Evolutionary conservation across 2,888 invertebrate genomes (phyloP).

Genomic region (Drosophila crucigera): DNA sequence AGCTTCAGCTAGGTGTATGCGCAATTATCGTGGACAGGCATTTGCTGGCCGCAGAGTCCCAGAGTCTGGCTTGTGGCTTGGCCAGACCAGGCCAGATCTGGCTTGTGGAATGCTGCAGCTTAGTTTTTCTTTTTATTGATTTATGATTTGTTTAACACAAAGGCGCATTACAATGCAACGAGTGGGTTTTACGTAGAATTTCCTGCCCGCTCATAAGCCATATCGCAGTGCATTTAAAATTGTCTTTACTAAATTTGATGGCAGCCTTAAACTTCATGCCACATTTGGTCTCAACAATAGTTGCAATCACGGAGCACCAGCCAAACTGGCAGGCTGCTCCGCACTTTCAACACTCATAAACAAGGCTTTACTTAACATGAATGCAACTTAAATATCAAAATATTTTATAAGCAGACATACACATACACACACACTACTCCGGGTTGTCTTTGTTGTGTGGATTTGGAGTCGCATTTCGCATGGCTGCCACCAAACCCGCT

Average conservation of each 20-base stretch:
- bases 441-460: constrained; percentile 39
- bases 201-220: constrained; percentile 68
- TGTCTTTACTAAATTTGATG: constrained; percentile 81
- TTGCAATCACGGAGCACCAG: constrained; percentile 73
- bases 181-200: constrained; percentile 77
- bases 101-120: constrained; percentile 73
- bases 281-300: constrained; percentile 80
- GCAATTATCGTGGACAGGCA: constrained; percentile 77
- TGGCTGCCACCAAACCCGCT: constrained; percentile 36
- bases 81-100: constrained; percentile 29
- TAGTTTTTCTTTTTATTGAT: constrained; percentile 81
- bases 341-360: constrained; percentile 85
- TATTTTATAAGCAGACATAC: constrained; percentile 66
- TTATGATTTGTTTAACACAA: constrained; percentile 81
- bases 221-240: constrained; percentile 75
- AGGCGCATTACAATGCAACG: constrained; percentile 77
- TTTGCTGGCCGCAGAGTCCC: constrained; percentile 44
- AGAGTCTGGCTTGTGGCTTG: constrained; percentile 36
- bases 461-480: constrained; percentile 47
- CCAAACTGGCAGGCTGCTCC: constrained; percentile 38
- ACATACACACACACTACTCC: not conserved
- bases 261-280: constrained; percentile 81
- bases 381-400: constrained; percentile 85
- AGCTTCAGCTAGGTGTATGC: constrained; percentile 72
- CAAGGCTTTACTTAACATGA: constrained; percentile 86